These are phyloP conservation scores for Galerucella calmariensis DNA, from an alignment of 2,888 invertebrate species.

Conservation along the genomic window DNA sequence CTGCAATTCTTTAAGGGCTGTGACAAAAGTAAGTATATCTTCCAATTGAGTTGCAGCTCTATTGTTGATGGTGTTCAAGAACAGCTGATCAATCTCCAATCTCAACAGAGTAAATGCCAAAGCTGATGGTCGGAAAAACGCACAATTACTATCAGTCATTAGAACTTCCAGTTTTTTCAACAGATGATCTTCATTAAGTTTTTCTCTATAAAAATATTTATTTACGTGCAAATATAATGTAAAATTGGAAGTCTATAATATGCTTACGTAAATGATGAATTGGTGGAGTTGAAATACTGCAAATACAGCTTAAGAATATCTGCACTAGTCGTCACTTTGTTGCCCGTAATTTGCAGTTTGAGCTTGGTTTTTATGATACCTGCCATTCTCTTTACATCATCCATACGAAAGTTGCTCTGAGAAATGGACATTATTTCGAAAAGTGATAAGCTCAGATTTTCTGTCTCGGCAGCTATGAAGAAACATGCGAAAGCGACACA, in stretches of 20 bases:
- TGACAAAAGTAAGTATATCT: constrained; percentile 73
- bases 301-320: constrained; percentile 77
- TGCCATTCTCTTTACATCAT: constrained; percentile 89
- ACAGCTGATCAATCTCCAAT: constrained; percentile 72
- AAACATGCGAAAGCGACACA: constrained; percentile 89
- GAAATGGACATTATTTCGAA: constrained; percentile 75
- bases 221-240: neutral
- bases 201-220: constrained; percentile 29
- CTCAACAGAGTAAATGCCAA: constrained; percentile 83
- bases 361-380: constrained; percentile 83
- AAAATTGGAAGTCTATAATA: neutral
- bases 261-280: constrained; percentile 27
- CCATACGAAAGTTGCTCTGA: constrained; percentile 84
- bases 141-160: constrained; percentile 79
- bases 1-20: constrained; percentile 79
- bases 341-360: constrained; percentile 70
- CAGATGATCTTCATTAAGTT: constrained; percentile 44
- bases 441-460: constrained; percentile 71
- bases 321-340: constrained; percentile 72
- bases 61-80: constrained; percentile 50
- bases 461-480: constrained; percentile 81
- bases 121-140: constrained; percentile 78
- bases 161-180: constrained; percentile 78
- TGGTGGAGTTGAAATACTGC: constrained; percentile 69
- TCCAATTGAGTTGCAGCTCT: constrained; percentile 54